Conservation (phyloP, 2,113 vertebrate species). For the Vulpes lagopus region DNA sequence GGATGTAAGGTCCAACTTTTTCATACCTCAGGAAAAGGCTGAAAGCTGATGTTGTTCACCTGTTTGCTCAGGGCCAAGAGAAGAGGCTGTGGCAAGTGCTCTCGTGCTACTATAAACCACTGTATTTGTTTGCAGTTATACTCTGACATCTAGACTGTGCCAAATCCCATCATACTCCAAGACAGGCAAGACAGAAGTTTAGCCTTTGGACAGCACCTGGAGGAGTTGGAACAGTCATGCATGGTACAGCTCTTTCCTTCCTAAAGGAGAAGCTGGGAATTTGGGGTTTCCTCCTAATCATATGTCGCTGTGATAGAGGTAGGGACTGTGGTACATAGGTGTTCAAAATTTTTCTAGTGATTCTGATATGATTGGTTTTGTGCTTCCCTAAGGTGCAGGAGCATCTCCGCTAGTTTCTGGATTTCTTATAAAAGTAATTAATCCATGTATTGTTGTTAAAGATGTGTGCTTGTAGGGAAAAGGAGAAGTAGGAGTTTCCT, state of each 20-base stretch:
- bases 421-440: background rate
- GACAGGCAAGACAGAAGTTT: background rate
- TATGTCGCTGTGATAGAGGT: no score
- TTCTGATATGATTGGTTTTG: background rate
- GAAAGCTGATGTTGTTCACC: background rate
- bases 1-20: background rate
- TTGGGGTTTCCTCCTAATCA: background rate
- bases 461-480: background rate
- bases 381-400: accelerated
- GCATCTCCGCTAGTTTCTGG: background rate
- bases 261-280: background rate
- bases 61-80: background rate
- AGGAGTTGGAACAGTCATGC: background rate
- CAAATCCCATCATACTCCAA: background rate
- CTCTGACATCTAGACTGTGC: background rate
- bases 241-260: background rate
- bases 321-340: background rate
- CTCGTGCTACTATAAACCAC: background rate
- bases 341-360: accelerated
- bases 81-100: background rate
- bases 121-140: background rate
- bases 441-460: background rate
- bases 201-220: background rate
- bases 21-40: background rate
- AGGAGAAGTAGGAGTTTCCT: background rate